Evolutionary conservation across 2,113 vertebrate genomes (phyloP), one percentile per base, ranked within the genome.

Genomic region (Psittacus erithacus): DNA sequence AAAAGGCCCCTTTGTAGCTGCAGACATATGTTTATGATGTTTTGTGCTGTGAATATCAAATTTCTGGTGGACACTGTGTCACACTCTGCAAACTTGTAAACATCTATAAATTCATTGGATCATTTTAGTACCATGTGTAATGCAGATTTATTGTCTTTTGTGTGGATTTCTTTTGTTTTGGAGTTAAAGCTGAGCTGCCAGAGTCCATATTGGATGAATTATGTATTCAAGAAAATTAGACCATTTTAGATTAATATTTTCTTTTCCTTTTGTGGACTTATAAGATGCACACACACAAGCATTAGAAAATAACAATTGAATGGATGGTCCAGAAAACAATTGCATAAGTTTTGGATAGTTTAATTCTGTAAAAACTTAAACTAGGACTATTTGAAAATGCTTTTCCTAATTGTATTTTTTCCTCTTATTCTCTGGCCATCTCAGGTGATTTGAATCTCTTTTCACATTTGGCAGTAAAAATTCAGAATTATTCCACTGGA

Each of bases 121-220:
- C 90, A 95, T 95, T 97, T 96, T 90, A 94, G 92, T 96, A 80
- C 84, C 95, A 94, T 95, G 87, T 92, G 94, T 91, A 96, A 93
- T 96, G 86, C 75, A 91, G 92, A 95, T 97, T 97, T 96, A 97
- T 93, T 91, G 95, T 86, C 95, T 96, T 96, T 96, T 96, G 95
- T 96, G 93, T 86, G 91, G 88, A 96, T 93, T 97, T 96, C 96
- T 96, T 97, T 96, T 97, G 96, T 97, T 96, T 96, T 1, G 0
- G 64, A 89, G 67, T 89, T 94, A 46, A 93, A 84, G 65, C 25
- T 95, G 60, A 85, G 82, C 70, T 96, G 93, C 94, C 76, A 94
- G 63, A 74, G 93, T 86, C 62, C 81, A 83, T 96, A 69, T 91
- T 94, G 92, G 60, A 71, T 92, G 64, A 92, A 87, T 93, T 93